Conservation (phyloP, 2,113 vertebrate species). For the Hymenochirus boettgeri region DNA sequence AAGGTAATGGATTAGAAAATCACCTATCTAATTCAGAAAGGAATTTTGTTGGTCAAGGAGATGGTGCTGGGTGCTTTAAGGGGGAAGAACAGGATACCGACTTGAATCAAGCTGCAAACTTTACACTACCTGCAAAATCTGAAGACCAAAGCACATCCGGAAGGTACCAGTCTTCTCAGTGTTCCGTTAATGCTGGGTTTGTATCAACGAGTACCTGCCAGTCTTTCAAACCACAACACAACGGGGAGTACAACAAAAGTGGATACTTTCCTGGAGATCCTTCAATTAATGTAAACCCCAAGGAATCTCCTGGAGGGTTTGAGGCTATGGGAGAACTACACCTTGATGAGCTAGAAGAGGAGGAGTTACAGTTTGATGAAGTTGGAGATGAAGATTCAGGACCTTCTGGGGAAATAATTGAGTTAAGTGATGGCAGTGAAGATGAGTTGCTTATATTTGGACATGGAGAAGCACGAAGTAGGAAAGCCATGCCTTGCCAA, state of each 20-base stretch:
- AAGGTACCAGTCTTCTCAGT: slow-evolving; percentile 39
- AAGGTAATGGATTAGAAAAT: slow-evolving; percentile 46
- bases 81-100: slow-evolving; percentile 59
- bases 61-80: slow-evolving; percentile 53
- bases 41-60: slow-evolving; percentile 51
- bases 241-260: slow-evolving; percentile 61
- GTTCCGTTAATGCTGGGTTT: slow-evolving; percentile 35
- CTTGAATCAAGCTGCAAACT: slow-evolving; percentile 50
- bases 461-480: slow-evolving; percentile 62
- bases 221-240: slow-evolving; percentile 66
- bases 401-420: slow-evolving; percentile 80
- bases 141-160: slow-evolving; percentile 58
- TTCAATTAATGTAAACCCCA: slow-evolving; percentile 61
- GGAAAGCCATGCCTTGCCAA: slow-evolving; percentile 72
- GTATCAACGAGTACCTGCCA: slow-evolving; percentile 51
- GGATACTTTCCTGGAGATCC: slow-evolving; percentile 63
- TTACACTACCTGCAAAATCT: slow-evolving; percentile 62
- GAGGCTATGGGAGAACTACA: slow-evolving; percentile 69
- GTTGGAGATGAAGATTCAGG: slow-evolving; percentile 65
- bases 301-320: slow-evolving; percentile 60
- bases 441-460: slow-evolving; percentile 83
- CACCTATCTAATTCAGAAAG: slow-evolving; percentile 55
- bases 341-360: slow-evolving; percentile 67
- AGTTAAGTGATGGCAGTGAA: slow-evolving; percentile 88
- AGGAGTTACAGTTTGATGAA: slow-evolving; percentile 59